These are phyloP conservation scores for Podilymbus podiceps DNA, from an alignment of 2,113 vertebrate genomes.

Conservation along the genomic window DNA sequence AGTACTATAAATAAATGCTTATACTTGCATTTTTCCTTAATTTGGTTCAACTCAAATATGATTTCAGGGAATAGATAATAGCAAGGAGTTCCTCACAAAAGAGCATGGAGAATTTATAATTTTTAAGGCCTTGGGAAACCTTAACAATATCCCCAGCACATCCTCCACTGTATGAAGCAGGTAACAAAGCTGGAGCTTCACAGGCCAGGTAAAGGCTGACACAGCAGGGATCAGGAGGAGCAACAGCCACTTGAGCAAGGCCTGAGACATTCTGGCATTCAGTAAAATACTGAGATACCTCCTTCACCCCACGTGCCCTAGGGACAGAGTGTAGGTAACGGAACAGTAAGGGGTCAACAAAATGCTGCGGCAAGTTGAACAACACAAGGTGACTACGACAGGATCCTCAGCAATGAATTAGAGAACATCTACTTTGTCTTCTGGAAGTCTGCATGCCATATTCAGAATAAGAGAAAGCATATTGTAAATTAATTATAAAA, in stretches of 20 bases:
- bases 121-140: background rate
- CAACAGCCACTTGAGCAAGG: background rate
- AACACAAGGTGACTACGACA: background rate
- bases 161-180: background rate
- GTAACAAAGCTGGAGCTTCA: background rate
- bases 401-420: background rate
- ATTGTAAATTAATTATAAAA: background rate
- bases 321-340: background rate
- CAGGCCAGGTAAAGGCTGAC: background rate
- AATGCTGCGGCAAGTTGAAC: accelerated
- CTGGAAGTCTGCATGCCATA: background rate
- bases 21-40: background rate
- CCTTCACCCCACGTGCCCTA: background rate
- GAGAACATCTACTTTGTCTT: background rate
- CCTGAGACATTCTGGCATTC: background rate
- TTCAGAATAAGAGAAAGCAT: background rate
- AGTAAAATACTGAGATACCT: background rate
- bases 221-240: background rate
- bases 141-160: background rate
- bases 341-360: background rate
- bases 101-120: background rate
- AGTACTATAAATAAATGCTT: background rate
- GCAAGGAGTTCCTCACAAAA: background rate
- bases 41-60: background rate
- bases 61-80: background rate